Conservation (phyloP, 2,113 vertebrate species). For the Pao palembangensis region DNA sequence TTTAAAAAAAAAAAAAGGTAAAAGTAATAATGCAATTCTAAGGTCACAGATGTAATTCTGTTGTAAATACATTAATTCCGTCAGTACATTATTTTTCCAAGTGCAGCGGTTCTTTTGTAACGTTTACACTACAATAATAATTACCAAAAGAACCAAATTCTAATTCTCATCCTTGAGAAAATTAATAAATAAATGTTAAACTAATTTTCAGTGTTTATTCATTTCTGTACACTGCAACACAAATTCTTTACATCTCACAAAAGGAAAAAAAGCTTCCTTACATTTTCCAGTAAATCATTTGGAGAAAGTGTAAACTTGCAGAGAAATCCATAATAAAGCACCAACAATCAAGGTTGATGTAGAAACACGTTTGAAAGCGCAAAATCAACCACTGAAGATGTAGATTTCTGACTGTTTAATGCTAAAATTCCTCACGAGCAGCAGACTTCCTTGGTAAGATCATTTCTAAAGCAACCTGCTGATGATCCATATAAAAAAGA, state of each 20-base stretch:
- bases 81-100: too few species aligned
- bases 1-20: too few species aligned
- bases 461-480: slow-evolving; percentile 9
- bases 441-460: slow-evolving; percentile 18
- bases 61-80: not conserved
- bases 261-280: slow-evolving; percentile 53
- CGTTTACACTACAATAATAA: too few species aligned
- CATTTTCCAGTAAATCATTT: slow-evolving; percentile 48
- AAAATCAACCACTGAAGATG: slow-evolving; percentile 11
- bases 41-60: not conserved
- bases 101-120: too few species aligned
- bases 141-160: too few species aligned
- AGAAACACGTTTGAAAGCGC: slow-evolving; percentile 32
- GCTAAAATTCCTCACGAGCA: slow-evolving; percentile 11
- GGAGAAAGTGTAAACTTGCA: slow-evolving; percentile 32
- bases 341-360: slow-evolving; percentile 21
- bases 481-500: slow-evolving; percentile 24
- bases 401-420: slow-evolving; percentile 14
- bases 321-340: slow-evolving; percentile 28
- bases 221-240: slow-evolving; percentile 74
- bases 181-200: not conserved
- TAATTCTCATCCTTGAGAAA: not conserved
- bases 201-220: slow-evolving; percentile 72
- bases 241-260: slow-evolving; percentile 71
- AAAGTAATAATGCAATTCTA: too few species aligned